Evolutionary conservation across 2,113 vertebrate genomes (phyloP), one percentile per base, ranked within the genome.

Genomic region (Callospermophilus lateralis): DNA sequence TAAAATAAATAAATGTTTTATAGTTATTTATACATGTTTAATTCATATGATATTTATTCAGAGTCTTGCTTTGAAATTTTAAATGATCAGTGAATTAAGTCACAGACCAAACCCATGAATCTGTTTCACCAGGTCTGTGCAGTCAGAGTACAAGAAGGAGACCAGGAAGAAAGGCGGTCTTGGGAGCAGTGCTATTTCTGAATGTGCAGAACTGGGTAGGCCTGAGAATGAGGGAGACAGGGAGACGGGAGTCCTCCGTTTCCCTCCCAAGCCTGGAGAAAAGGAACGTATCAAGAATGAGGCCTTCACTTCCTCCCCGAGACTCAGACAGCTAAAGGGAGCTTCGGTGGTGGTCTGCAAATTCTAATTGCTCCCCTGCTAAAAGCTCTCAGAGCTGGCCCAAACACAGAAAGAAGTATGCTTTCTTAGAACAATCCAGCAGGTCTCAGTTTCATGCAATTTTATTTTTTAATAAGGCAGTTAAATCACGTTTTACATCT

Each of bases 401-500:
- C 92, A 42, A 37, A 45, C 55, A 65, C 65, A 45, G 20, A 11
- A n/a, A 86, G 78, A 79, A 61, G 26, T 19, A 16, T 17, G 17
- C 19, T 39, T 78, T 61, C 58, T 67, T 28, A 78, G 84, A 93
- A 48, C 67, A 93, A 68, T 48, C 42, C 81, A 80, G 45, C 37
- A 32, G 74, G 7, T 86, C 83, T 97, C 55, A 51, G 37, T 80
- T 93, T 92, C 93, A 92, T 53, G 87, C 51, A 32, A 85, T 45
- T 83, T 74, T 86, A 91, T 90, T 86, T 94, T 45, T 70, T 74
- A 87, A 90, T 85, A 92, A 79, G 26, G 70, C 34, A 92, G 42
- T 80, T 74, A 77, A 84, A 78, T 87, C 90, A 51, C 65, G 65
- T 93, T 96, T 96, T 95, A 89, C 39, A 68, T 92, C 70, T 63